Evolutionary conservation across 1,140 invertebrate genomes (phyloP).

Genomic region (Sitobion miscanthi): DNA sequence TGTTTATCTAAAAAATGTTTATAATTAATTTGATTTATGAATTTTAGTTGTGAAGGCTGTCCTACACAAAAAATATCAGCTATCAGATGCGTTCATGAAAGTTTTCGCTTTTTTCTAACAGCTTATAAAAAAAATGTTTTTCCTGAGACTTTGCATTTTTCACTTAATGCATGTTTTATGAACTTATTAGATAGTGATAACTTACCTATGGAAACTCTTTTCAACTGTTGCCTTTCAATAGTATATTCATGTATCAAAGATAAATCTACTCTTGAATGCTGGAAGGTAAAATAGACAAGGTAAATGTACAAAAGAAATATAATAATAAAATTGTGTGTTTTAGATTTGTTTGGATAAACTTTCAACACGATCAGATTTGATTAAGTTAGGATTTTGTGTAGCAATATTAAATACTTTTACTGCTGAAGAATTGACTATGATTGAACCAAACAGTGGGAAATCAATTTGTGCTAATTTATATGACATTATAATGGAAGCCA

Average conservation of each 20-base stretch:
- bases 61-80: constrained; percentile 39
- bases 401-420: constrained; percentile 42
- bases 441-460: constrained; percentile 3
- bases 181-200: constrained; percentile 26
- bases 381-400: constrained; percentile 35
- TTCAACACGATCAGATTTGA: constrained; percentile 3
- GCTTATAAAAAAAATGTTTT: not conserved
- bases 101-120: constrained; percentile 48
- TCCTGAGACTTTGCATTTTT: not conserved
- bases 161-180: constrained; percentile 13
- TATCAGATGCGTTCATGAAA: constrained; percentile 50
- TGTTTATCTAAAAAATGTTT: not conserved
- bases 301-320: not conserved
- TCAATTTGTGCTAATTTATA: not conserved
- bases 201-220: constrained; percentile 52
- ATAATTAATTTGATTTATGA: not conserved
- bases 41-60: constrained; percentile 38
- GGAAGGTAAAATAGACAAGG: constrained; percentile 22
- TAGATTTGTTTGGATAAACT: not conserved
- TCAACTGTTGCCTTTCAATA: constrained; percentile 42
- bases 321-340: not conserved
- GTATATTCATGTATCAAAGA: not conserved
- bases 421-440: not conserved
- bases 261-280: constrained; percentile 6
- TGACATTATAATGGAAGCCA: not conserved